Evolutionary conservation across 2,888 invertebrate genomes (phyloP).

Genomic region (Bombylius major): DNA sequence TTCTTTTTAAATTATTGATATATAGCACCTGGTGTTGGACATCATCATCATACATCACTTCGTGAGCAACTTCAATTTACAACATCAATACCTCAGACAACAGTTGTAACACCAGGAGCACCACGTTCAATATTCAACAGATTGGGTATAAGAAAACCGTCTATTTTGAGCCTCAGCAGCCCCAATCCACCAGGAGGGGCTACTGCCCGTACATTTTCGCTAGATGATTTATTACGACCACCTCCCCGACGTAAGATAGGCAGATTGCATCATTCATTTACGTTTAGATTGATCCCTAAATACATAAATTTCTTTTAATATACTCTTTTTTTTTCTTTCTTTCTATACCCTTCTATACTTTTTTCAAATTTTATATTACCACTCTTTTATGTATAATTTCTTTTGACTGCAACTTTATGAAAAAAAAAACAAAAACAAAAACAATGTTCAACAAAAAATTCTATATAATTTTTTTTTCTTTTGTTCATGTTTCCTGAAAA

Average conservation of each 20-base stretch:
- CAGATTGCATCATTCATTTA: constrained; percentile 11
- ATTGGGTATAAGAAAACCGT: constrained; percentile 79
- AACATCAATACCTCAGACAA: constrained; percentile 36
- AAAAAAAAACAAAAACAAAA: no score
- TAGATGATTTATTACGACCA: constrained; percentile 78
- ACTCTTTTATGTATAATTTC: background rate
- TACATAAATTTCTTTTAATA: background rate
- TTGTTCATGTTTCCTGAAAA: no score
- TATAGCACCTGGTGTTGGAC: constrained; percentile 27
- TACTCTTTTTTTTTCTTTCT: no score
- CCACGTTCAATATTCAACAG: constrained; percentile 64
- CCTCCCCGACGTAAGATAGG: constrained; percentile 65
- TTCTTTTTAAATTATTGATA: background rate
- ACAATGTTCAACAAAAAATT: no score
- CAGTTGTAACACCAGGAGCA: constrained; percentile 39
- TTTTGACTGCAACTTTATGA: background rate
- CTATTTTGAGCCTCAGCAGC: constrained; percentile 68
- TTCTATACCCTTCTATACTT: no score
- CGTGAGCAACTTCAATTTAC: constrained; percentile 44
- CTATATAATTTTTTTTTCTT: no score
- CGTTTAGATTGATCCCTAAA: background rate
- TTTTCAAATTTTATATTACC: no score
- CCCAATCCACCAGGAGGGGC: constrained; percentile 44
- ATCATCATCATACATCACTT: constrained; percentile 44
- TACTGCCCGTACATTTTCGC: constrained; percentile 71